Base-by-base conservation (phyloP, 2,113 vertebrate species). In the Austrofundulus limnaeus region DNA sequence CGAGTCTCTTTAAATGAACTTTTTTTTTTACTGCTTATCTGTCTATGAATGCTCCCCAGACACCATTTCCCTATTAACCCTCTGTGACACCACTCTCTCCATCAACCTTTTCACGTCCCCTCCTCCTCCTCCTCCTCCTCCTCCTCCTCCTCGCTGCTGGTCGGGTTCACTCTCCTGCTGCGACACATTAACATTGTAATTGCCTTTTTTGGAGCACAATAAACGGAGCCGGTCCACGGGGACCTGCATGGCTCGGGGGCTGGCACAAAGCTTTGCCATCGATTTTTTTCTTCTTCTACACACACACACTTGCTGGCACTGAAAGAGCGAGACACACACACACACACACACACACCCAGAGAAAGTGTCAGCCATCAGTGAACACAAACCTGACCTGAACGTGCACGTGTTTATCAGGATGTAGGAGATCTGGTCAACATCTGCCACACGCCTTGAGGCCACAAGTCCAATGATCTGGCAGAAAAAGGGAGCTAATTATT, bases 151-250 rank as follows among this genome's bases (percentile, higher is more conserved):
- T 42, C 10, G 60, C 50, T 41, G 12, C 34, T 9, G 66, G 25
- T 38, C 50, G 61, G 58, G 56, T 79, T 75, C 61, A 70, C 78
- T 69, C 84, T 61, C 81, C 87, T 66, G 91, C 92, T 85, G 90
- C 76, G 90, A 93, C 92, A 95, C 94, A 97, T 98, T 97, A 97
- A 94, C 95, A 94, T 94, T 70, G 81, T 94, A 97, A 97, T 97
- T 96, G 95, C 92, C 87, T 95, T 93, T 94, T 93, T 89, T 89
- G 79, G 76, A 70, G 81, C 83, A 90, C 75, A 77, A 75, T 74
- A 83, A 84, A 89, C 85, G 46, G 68, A 77, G 80, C 37, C 56
- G 1, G n/a, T 82, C 90, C 80, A 51, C 48, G 15, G 90, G 89
- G 91, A 90, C 53, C 58, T 24, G 79, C 80, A 23, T 42, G 54